These are phyloP conservation scores for Diaperis boleti DNA, from an alignment of 2,888 invertebrate genomes.

Conservation along the genomic window DNA sequence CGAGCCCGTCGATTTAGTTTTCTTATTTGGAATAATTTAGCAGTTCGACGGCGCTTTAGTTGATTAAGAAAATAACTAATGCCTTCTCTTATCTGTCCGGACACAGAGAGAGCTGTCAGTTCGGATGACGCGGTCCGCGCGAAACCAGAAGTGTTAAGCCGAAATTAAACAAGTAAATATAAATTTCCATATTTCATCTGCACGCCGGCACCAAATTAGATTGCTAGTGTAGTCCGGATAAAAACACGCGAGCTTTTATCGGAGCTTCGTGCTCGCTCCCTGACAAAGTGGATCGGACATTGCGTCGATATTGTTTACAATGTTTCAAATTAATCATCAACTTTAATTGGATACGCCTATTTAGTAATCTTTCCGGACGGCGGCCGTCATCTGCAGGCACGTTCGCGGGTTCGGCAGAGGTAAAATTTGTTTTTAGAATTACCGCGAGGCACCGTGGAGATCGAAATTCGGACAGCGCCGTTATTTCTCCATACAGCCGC, in stretches of 20 bases:
- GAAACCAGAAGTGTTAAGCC: conserved; percentile 28
- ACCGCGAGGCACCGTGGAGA: too few relatives aligned
- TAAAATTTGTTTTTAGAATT: too few relatives aligned
- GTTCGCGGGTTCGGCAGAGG: too few relatives aligned
- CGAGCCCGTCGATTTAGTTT: conserved; percentile 19
- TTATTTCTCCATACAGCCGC: too few relatives aligned
- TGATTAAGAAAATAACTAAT: conserved; percentile 32
- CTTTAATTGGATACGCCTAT: conserved; percentile 40
- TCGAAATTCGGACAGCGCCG: too few relatives aligned
- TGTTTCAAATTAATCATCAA: conserved; percentile 45
- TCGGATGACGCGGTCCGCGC: conserved; percentile 3
- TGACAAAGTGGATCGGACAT: conserved; percentile 48
- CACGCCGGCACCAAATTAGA: conserved; percentile 51
- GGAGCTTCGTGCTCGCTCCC: conserved; percentile 31
- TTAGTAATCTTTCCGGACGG: conserved; percentile 30
- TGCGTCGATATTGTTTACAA: conserved; percentile 46
- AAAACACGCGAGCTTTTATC: conserved; percentile 47
- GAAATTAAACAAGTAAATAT: conserved; percentile 31
- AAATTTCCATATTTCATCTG: conserved; percentile 55
- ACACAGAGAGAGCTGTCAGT: conserved; percentile 8
- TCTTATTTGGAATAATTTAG: conserved; percentile 32
- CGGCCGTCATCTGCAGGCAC: conserved; percentile 33
- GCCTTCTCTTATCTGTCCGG: conserved; percentile 7
- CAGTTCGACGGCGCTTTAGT: conserved; percentile 13
- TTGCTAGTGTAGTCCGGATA: conserved; percentile 45